Conservation (phyloP, 2,797 vertebrate genomes). For the Clarias platycephalus region DNA sequence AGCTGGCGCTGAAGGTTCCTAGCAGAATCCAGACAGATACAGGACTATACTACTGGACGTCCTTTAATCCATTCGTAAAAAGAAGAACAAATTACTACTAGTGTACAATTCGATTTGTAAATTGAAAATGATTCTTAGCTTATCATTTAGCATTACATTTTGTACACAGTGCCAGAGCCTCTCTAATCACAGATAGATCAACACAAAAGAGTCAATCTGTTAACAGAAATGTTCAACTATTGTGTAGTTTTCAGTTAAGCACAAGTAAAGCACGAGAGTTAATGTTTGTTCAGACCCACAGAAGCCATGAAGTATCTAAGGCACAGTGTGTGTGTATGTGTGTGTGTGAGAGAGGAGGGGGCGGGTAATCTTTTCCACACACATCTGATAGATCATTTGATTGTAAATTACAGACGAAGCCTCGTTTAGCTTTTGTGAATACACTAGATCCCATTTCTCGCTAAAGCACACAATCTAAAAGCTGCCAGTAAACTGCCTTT, state of each 20-base stretch:
- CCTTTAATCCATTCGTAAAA: background rate
- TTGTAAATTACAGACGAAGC: slow-evolving; percentile 7
- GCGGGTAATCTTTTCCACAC: background rate
- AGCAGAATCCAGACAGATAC: background rate
- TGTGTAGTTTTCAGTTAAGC: background rate
- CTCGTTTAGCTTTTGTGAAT: slow-evolving; percentile 64
- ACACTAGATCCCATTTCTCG: slow-evolving; percentile 45
- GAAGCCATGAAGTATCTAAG: background rate
- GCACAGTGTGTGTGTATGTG: background rate
- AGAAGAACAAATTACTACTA: background rate
- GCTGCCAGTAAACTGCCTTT: slow-evolving; percentile 21
- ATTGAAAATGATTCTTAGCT: background rate
- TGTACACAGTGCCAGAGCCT: background rate
- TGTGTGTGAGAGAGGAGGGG: too few species aligned
- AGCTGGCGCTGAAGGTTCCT: background rate
- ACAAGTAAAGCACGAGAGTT: background rate
- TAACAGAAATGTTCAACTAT: background rate
- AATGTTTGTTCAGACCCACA: background rate
- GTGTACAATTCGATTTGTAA: background rate
- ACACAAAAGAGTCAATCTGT: background rate
- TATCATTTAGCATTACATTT: background rate
- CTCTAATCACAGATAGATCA: background rate
- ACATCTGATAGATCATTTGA: slow-evolving; percentile 9
- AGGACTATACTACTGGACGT: background rate
- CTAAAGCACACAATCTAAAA: background rate